A percentile compares a stretch with the other conserved stretches of the same genome.
Conservation (phyloP, 2,113 vertebrate species). For the Serinus canaria region DNA sequence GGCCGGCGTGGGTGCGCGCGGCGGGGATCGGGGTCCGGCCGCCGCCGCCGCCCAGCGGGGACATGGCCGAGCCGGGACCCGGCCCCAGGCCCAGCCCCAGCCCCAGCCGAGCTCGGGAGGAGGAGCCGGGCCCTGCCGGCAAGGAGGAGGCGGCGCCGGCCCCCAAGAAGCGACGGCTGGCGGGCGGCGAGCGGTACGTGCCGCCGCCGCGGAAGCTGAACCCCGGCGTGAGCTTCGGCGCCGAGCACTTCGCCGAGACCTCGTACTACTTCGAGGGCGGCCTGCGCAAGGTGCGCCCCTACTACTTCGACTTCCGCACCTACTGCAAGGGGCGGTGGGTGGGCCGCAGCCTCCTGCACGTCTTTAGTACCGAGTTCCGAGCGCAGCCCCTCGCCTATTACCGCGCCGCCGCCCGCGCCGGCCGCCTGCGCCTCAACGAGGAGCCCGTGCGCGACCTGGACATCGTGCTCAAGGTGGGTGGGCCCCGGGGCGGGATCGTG, state of each 20-base stretch:
- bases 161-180: background rate
- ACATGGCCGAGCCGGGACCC: background rate
- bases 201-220: slow-evolving; percentile 89
- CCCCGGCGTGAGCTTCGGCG: slow-evolving; percentile 83
- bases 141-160: background rate
- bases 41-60: background rate
- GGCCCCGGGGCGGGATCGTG: too few relatives aligned
- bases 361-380: slow-evolving; percentile 90
- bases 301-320: slow-evolving; percentile 91
- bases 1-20: background rate
- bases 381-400: slow-evolving; percentile 86
- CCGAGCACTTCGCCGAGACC: slow-evolving; percentile 90
- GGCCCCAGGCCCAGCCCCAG: too few relatives aligned
- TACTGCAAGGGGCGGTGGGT: slow-evolving; percentile 98
- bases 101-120: background rate
- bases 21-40: too few relatives aligned
- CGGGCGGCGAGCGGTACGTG: slow-evolving; percentile 79
- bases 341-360: slow-evolving; percentile 85
- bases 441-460: slow-evolving; percentile 81
- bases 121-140: background rate
- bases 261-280: slow-evolving; percentile 91
- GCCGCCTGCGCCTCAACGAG: slow-evolving; percentile 90
- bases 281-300: slow-evolving; percentile 90
- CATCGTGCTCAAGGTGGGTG: slow-evolving; percentile 86
- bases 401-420: slow-evolving; percentile 77